These are phyloP conservation scores for Xenentodon cancila DNA, from an alignment of 2,797 vertebrate species.

Conservation along the genomic window DNA sequence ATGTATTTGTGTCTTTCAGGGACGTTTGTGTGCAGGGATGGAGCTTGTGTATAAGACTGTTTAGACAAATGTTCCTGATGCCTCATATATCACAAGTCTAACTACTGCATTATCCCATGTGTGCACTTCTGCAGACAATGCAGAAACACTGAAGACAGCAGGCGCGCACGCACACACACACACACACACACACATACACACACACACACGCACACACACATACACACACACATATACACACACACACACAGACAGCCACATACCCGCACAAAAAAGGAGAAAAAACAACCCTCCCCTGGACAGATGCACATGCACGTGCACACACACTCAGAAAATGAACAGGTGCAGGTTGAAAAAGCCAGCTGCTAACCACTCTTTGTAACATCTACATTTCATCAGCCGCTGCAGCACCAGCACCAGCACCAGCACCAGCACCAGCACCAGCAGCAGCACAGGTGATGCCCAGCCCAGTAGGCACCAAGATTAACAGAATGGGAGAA, in stretches of 20 bases:
- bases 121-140: conserved; percentile 63
- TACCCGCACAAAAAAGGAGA: no score
- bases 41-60: conserved; percentile 38
- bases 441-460: conserved; percentile 59
- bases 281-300: conserved; percentile 4
- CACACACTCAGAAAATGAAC: conserved; percentile 47
- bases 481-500: conserved; percentile 68
- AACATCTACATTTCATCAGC: conserved; percentile 74
- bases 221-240: conserved; percentile 6
- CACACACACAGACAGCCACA: conserved; percentile 20
- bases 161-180: conserved; percentile 17
- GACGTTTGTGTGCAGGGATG: conserved; percentile 24
- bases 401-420: conserved; percentile 28
- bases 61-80: conserved; percentile 67
- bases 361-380: conserved; percentile 66
- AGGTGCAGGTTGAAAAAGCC: conserved; percentile 68
- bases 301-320: conserved; percentile 2
- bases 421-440: conserved; percentile 33
- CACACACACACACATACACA: conserved; percentile 22
- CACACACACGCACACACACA: conserved; percentile 31
- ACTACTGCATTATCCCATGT: conserved; percentile 53
- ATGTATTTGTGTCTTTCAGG: conserved; percentile 9
- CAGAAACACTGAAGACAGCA: conserved; percentile 62
- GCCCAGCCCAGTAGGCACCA: conserved; percentile 56
- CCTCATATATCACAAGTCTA: conserved; percentile 67